Conservation (phyloP, 2,888 invertebrate species). For the Deladenus siricidicola region DNA sequence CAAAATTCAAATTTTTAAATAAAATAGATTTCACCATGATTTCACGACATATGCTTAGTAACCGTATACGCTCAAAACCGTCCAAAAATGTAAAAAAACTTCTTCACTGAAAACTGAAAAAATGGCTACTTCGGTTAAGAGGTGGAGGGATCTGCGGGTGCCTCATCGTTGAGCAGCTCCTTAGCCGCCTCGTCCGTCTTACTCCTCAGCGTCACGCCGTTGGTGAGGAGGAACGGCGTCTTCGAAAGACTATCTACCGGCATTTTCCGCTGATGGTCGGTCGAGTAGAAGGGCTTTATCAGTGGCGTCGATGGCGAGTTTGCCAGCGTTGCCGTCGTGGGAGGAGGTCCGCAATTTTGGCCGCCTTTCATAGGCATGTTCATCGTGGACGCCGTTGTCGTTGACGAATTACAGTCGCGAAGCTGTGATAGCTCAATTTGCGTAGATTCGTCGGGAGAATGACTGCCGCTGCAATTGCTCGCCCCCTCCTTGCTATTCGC, state of each 20-base stretch:
- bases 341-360: no score
- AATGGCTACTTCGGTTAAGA: not conserved
- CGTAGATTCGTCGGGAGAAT: no score
- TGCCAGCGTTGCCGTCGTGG: not conserved
- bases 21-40: no score
- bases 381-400: not conserved
- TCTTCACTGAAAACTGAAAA: no score
- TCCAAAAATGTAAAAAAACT: no score
- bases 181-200: not conserved
- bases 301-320: not conserved
- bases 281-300: not conserved
- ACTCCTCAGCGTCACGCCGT: not conserved
- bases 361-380: not conserved
- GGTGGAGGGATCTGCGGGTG: conserved; percentile 10
- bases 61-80: no score
- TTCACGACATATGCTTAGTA: no score
- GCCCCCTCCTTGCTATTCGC: not conserved
- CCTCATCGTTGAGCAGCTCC: conserved; percentile 8
- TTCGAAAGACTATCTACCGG: not conserved
- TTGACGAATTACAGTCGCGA: no score
- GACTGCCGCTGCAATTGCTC: no score
- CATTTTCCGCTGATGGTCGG: not conserved
- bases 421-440: no score
- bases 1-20: no score
- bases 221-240: no score